These are phyloP conservation scores for Drosophila azteca DNA, from an alignment of 1,140 invertebrate genomes.

Conservation along the genomic window DNA sequence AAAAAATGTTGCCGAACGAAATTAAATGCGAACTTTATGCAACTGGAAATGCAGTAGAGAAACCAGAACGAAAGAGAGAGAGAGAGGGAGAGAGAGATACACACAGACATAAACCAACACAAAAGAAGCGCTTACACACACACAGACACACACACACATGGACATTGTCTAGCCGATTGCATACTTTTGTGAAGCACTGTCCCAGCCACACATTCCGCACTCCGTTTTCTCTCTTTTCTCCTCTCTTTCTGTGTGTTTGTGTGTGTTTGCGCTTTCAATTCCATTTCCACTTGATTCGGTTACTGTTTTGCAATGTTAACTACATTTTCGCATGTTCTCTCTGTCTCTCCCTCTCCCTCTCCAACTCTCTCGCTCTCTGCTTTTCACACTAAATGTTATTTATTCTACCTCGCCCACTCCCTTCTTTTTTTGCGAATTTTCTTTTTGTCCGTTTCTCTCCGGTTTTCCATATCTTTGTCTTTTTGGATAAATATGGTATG, in stretches of 20 bases:
- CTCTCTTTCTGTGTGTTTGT: constrained; percentile 9
- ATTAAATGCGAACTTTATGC: constrained; percentile 80
- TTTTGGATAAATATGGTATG: constrained; percentile 34
- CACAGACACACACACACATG: not conserved
- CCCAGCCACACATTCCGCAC: constrained; percentile 11
- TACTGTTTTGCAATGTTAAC: constrained; percentile 80
- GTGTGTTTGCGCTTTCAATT: constrained; percentile 49
- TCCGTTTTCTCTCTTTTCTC: constrained; percentile 7
- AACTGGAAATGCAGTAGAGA: constrained; percentile 65
- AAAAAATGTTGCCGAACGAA: constrained; percentile 57
- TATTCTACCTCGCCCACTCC: constrained; percentile 22
- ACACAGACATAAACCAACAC: constrained; percentile 44
- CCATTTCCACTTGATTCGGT: constrained; percentile 76
- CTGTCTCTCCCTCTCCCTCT: too few species aligned
- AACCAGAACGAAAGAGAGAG: not conserved
- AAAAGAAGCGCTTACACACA: constrained; percentile 29
- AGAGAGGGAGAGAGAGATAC: constrained; percentile 4
- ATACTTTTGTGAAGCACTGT: constrained; percentile 57
- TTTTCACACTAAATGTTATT: constrained; percentile 54
- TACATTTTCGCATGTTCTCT: constrained; percentile 71
- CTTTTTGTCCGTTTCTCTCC: not conserved
- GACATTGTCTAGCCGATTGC: constrained; percentile 61
- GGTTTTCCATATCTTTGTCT: constrained; percentile 30
- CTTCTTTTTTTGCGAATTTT: constrained; percentile 28
- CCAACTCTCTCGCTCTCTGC: not conserved